Percentiles rank a stretch among this genome's conserved stretches.
phyloP scores from a whole-genome alignment of 2,113 vertebrate species.

The Sprattus sprattus region DNA sequence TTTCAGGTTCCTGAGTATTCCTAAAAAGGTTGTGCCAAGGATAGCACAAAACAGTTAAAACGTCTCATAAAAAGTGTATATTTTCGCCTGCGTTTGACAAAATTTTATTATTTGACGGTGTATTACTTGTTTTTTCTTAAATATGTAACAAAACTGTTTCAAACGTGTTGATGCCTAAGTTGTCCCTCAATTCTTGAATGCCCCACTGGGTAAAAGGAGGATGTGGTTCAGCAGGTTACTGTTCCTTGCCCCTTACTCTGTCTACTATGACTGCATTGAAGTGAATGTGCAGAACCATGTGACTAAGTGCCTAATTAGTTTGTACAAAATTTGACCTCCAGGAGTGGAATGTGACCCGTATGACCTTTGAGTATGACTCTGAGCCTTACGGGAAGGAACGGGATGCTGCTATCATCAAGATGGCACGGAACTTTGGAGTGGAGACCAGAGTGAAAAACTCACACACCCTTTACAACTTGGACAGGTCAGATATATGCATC shows the following conservation, averaged over 20 bases:
- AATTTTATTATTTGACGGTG: too few species aligned
- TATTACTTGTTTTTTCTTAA: too few species aligned
- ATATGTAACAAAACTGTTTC: too few species aligned
- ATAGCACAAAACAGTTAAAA: too few species aligned
- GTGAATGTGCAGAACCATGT: background rate
- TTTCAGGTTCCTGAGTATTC: too few species aligned
- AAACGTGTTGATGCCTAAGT: too few species aligned
- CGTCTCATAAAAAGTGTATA: too few species aligned
- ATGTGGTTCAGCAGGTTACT: background rate
- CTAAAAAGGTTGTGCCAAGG: too few species aligned
- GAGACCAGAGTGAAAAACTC: slow-evolving; percentile 79
- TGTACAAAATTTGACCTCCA: slow-evolving; percentile 42
- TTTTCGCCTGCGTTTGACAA: too few species aligned
- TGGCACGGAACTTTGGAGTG: slow-evolving; percentile 82
- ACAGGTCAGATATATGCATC: slow-evolving; percentile 66
- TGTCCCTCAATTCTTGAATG: too few species aligned
- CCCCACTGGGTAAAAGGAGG: background rate
- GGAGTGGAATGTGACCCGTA: slow-evolving; percentile 80
- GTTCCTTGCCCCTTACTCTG: background rate
- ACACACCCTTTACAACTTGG: slow-evolving; percentile 80
- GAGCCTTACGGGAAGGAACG: slow-evolving; percentile 82
- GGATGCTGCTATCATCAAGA: slow-evolving; percentile 78
- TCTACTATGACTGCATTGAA: background rate
- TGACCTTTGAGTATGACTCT: slow-evolving; percentile 83
- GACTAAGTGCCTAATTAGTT: background rate